Evolutionary conservation across 1,140 invertebrate genomes (phyloP).

Genomic region (fruit fly (Drosophila melanogaster)): Release_6_plus_ISO1_MT NT_037436.4:14557001-14557500

Average conservation of each 20-base stretch:
- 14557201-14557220: constrained; percentile 27
- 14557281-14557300: constrained; percentile 57
- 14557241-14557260: constrained; percentile 22
- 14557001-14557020: too few species aligned
- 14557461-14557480: background rate
- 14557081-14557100: background rate
- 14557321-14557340: constrained; percentile 27
- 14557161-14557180: constrained; percentile 18
- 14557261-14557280: constrained; percentile 45
- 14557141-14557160: constrained; percentile 25
- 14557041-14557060: too few species aligned
- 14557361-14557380: background rate
- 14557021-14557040: too few species aligned
- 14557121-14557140: constrained; percentile 19
- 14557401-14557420: background rate
- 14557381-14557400: constrained; percentile 11
- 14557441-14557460: background rate
- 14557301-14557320: constrained; percentile 39
- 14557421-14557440: background rate
- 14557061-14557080: too few species aligned
- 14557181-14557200: constrained; percentile 57
- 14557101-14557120: constrained; percentile 4
- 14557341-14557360: constrained; percentile 6
- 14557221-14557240: constrained; percentile 41
- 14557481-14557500: background rate